A percentile compares a stretch with the other conserved stretches of the same genome.
These are phyloP conservation scores for Amniataba percoides DNA, from an alignment of 2,797 vertebrate genomes.

Conservation along the genomic window DNA sequence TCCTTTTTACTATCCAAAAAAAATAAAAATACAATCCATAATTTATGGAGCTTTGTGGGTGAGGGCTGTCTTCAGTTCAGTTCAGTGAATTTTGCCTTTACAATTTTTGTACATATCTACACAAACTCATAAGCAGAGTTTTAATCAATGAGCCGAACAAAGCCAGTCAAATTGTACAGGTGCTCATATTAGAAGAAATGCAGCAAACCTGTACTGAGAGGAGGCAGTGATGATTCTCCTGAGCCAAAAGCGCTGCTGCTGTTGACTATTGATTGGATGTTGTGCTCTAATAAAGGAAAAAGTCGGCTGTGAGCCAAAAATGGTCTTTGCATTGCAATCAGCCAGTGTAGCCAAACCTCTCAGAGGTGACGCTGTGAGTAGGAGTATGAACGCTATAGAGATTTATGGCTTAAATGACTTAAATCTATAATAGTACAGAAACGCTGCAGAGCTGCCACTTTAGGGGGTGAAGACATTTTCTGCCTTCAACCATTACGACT, in stretches of 20 bases:
- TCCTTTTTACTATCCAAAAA: conserved; percentile 17
- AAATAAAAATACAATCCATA: conserved; percentile 32
- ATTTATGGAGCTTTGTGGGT: conserved; percentile 34
- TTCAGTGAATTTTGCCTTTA: conserved; percentile 6
- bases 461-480: conserved; percentile 54
- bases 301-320: conserved; percentile 64
- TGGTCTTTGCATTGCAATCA: conserved; percentile 70
- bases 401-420: conserved; percentile 72
- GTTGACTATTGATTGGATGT: conserved; percentile 71
- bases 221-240: conserved; percentile 31
- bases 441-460: conserved; percentile 64
- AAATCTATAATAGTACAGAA: conserved; percentile 69
- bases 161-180: conserved; percentile 45
- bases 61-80: conserved; percentile 16
- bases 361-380: conserved; percentile 58
- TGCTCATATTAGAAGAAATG: conserved; percentile 52
- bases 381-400: conserved; percentile 42
- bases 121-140: conserved; percentile 25
- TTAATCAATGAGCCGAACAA: conserved; percentile 58
- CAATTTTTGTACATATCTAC: conserved; percentile 11
- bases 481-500: conserved; percentile 47
- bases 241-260: conserved; percentile 52
- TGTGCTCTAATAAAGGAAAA: conserved; percentile 69
- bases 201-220: conserved; percentile 23
- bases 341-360: conserved; percentile 59